Evolutionary conservation across 2,113 vertebrate genomes (phyloP), one percentile per base, ranked within the genome.

Genomic region (Pimephales promelas): DNA sequence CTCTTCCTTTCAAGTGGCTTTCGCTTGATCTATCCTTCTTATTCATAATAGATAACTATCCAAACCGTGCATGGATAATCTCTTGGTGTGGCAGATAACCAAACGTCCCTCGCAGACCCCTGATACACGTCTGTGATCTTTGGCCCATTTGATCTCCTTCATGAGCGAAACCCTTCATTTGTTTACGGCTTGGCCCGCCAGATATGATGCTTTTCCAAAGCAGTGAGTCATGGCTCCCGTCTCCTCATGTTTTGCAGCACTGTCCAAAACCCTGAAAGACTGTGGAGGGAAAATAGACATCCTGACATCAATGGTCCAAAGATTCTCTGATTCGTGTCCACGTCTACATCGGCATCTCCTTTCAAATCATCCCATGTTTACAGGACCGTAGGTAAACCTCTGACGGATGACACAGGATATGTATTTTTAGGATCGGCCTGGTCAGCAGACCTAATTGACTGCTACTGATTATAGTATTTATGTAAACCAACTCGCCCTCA

Each of bases 401-500:
- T 88, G 83, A 92, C 86, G 84, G 84, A 74, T 87, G 85, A 81
- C 75, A 81, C 76, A 82, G 84, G 59, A 71, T 70, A 52, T 80
- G 85, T 92, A 92, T 93, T 92, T 93, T 91, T 92, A 91, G 90
- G 56, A 72, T 73, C 61, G 88, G 89, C 78, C 73, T 88, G 85
- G 81, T 89, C 88, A 85, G 87, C 84, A 79, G 89, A 80, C 24
- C 89, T 90, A 88, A 89, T 88, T 86, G 84, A 87, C 88, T 79
- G 89, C 89, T 89, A 87, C 90, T 92, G 93, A 94, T 93, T 92
- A 93, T 90, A 92, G 89, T 83, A 87, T 90, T 92, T 88, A 88
- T 84, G 84, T 83, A 85, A 88, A 89, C 84, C 90, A 72, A 87
- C 87, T 85, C 82, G 80, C 89, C 91, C 89, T 85, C 85, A 84